Conservation (phyloP, 2,113 vertebrate genomes). For the Psilopogon haemacephalus region DNA sequence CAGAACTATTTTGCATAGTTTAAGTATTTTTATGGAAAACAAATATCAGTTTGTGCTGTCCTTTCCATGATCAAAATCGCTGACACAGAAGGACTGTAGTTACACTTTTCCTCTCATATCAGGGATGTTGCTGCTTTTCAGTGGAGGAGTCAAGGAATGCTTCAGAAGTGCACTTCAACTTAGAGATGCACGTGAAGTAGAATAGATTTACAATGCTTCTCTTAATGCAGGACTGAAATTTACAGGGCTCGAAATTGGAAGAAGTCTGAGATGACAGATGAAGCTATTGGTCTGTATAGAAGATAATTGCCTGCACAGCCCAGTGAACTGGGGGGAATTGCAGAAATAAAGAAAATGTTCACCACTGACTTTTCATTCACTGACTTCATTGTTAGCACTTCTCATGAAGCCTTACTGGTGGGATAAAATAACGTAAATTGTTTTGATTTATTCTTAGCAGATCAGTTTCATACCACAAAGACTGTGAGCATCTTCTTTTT, state of each 20-base stretch:
- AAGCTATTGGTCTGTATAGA: constrained; percentile 31
- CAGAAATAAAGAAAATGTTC: not conserved
- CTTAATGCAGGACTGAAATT: not conserved
- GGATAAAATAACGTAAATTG: not conserved
- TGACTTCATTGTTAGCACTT: not conserved
- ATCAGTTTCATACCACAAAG: not conserved
- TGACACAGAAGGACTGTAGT: not conserved
- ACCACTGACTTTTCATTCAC: not conserved
- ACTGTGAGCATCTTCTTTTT: not conserved
- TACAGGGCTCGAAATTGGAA: constrained; percentile 50
- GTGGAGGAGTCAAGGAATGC: not conserved
- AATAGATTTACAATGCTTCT: not conserved
- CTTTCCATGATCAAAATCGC: not conserved
- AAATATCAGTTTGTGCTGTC: not conserved
- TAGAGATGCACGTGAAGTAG: not conserved
- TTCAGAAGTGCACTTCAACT: not conserved
- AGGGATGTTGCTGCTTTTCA: not conserved
- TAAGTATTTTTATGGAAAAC: not conserved
- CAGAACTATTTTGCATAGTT: not conserved
- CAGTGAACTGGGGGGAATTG: constrained; percentile 28
- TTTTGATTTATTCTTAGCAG: not conserved
- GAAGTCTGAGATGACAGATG: constrained; percentile 21
- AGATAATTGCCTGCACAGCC: constrained; percentile 33
- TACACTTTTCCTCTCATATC: not conserved
- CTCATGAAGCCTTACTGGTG: not conserved